Conservation (phyloP, 2,113 vertebrate species). For the Anarrhichthys ocellatus region DNA sequence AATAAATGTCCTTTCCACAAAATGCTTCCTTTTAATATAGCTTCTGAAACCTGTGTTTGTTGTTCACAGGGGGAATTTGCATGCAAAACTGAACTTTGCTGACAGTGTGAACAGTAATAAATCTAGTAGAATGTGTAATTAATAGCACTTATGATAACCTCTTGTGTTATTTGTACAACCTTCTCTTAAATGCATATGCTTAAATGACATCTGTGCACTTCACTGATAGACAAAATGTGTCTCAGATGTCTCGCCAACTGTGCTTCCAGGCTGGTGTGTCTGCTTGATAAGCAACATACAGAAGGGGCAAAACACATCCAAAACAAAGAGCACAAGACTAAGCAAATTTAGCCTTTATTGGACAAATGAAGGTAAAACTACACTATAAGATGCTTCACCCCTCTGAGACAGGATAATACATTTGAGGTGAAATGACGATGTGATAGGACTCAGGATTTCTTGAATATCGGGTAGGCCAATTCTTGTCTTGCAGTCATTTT, state of each 20-base stretch:
- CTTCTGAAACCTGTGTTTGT: not conserved
- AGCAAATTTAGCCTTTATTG: not conserved
- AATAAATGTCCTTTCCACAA: not conserved
- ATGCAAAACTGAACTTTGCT: not conserved
- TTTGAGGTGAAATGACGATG: not conserved
- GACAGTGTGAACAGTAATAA: not conserved
- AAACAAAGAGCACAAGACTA: not conserved
- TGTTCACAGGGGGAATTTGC: not conserved
- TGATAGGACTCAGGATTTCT: not conserved
- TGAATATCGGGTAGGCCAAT: not conserved
- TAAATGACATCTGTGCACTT: constrained; percentile 7
- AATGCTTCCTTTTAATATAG: not conserved
- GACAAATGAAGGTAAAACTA: constrained; percentile 1
- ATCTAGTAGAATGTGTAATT: not conserved
- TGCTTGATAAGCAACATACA: constrained; percentile 22
- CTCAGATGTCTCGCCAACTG: constrained; percentile 40
- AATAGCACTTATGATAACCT: not conserved
- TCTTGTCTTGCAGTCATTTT: not conserved
- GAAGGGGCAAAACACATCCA: not conserved
- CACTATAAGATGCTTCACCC: not conserved
- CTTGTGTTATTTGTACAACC: constrained; percentile 12
- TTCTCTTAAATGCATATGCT: constrained; percentile 15
- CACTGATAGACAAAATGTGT: not conserved
- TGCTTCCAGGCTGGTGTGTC: constrained; percentile 23
- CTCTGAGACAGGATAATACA: not conserved